These are phyloP conservation scores for Phalanger gymnotis DNA, from an alignment of 2,797 vertebrate species.

Conservation along the genomic window DNA sequence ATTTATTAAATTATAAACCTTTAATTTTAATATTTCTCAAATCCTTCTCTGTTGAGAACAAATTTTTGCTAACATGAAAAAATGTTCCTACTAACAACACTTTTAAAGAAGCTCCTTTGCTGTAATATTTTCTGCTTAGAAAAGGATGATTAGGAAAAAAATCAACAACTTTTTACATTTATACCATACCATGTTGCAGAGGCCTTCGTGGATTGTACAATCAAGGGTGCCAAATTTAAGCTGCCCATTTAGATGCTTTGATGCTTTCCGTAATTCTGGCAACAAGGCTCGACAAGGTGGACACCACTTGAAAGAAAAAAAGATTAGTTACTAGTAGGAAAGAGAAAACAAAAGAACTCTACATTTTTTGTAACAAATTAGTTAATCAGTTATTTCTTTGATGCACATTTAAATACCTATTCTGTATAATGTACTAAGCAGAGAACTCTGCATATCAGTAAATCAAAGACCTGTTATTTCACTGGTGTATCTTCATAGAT, in stretches of 20 bases:
- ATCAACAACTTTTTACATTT: constrained; percentile 17
- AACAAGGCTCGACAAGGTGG: constrained; percentile 95
- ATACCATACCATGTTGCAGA: constrained; percentile 91
- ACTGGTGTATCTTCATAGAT: not conserved
- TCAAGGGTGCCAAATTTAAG: constrained; percentile 96
- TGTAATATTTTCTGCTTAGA: not conserved
- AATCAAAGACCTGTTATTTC: not conserved
- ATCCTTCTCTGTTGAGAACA: not conserved
- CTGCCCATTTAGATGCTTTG: constrained; percentile 93
- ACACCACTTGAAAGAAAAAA: constrained; percentile 91
- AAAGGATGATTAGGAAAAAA: not conserved
- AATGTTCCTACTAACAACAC: not conserved
- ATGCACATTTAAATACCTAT: not conserved
- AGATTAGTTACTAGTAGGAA: constrained; percentile 19
- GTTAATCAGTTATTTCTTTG: not conserved
- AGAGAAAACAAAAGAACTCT: not conserved
- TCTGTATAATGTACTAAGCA: not conserved
- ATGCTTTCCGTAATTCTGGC: constrained; percentile 96
- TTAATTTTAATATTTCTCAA: not conserved
- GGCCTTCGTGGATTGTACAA: constrained; percentile 94
- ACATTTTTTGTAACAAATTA: constrained; percentile 6
- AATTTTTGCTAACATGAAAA: not conserved
- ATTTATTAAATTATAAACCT: not conserved
- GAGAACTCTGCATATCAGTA: not conserved
- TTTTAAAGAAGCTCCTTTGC: not conserved